These are phyloP conservation scores for Protosalanx chinensis DNA, from an alignment of 2,797 vertebrate species.

Conservation along the genomic window DNA sequence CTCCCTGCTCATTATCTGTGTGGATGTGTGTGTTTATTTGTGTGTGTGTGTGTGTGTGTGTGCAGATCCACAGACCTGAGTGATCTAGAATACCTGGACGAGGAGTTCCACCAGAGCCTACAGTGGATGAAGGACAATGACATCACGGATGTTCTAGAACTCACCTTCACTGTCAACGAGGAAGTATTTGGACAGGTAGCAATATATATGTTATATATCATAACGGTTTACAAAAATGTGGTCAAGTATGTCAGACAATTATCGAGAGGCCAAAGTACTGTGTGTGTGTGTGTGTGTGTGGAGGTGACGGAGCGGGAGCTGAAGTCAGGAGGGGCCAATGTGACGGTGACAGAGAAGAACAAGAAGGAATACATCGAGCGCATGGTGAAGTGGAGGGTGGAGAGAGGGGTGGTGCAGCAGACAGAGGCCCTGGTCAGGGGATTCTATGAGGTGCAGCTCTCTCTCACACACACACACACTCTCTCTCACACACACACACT, in stretches of 20 bases:
- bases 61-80: conserved; percentile 83
- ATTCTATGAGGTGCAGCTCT: conserved; percentile 80
- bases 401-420: conserved; percentile 85
- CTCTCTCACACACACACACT: too few relatives aligned
- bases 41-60: conserved; percentile 8
- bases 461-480: not conserved
- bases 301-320: conserved; percentile 87
- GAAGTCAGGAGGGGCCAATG: conserved; percentile 84
- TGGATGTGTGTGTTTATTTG: not conserved
- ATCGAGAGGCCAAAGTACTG: not conserved
- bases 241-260: too few relatives aligned
- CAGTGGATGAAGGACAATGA: conserved; percentile 93
- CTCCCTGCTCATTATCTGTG: not conserved
- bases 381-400: conserved; percentile 88
- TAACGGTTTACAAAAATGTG: too few relatives aligned
- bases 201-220: not conserved
- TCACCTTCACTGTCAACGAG: conserved; percentile 87
- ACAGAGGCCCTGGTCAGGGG: conserved; percentile 84
- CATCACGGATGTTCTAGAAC: conserved; percentile 86
- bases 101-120: conserved; percentile 88
- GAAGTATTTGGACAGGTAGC: conserved; percentile 88
- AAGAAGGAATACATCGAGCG: conserved; percentile 89
- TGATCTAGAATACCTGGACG: conserved; percentile 86
- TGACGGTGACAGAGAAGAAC: conserved; percentile 86
- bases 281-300: not conserved